These are phyloP conservation scores for Clarias macrocephalus DNA, from an alignment of 2,113 vertebrate species.

Conservation along the genomic window DNA sequence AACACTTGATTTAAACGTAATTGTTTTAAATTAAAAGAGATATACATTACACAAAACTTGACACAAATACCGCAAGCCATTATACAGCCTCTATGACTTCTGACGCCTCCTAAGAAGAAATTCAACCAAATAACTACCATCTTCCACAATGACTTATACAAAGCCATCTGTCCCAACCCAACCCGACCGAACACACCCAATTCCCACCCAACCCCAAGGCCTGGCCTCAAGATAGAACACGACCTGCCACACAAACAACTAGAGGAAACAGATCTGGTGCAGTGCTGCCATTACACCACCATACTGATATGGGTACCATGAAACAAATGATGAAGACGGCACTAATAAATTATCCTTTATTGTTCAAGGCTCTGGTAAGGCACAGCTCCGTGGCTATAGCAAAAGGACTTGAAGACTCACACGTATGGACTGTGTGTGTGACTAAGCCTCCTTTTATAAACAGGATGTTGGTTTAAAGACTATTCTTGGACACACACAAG, in stretches of 20 bases:
- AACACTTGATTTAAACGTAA: not conserved
- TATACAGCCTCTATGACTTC: not conserved
- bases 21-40: not conserved
- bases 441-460: conserved; percentile 4
- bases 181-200: not conserved
- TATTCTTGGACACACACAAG: conserved; percentile 15
- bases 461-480: not conserved
- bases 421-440: not conserved
- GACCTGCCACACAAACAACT: not conserved
- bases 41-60: not conserved
- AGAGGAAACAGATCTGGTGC: not conserved
- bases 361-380: not conserved
- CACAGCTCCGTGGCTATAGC: not conserved
- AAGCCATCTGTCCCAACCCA: conserved; percentile 15
- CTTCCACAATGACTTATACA: not conserved
- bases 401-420: not conserved
- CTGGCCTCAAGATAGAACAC: not conserved
- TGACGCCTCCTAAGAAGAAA: not conserved
- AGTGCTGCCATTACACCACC: not conserved
- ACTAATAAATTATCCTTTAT: not conserved
- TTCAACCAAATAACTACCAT: not conserved
- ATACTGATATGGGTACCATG: not conserved
- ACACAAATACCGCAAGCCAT: not conserved
- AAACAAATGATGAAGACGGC: not conserved
- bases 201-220: not conserved